Evolutionary conservation across 2,888 invertebrate genomes (phyloP), one percentile per base, ranked within the genome.

Genomic region (Cyaniris semiargus): DNA sequence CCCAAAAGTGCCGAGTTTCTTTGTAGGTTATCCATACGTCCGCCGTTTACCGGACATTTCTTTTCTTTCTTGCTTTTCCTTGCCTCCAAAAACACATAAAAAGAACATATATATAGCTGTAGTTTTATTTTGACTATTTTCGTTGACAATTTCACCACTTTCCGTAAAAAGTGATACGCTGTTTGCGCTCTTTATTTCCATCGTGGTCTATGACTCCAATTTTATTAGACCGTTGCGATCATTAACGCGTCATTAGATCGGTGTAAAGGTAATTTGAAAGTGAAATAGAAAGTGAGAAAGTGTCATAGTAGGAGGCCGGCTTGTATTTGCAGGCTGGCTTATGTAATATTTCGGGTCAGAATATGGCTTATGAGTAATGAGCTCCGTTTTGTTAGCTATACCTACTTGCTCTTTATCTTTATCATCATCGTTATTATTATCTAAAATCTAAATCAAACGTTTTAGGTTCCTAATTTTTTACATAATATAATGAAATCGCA

Each of bases 281-380:
- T 72, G 76, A 71, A 76, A 76, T 71, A 56, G 76, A 76, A 76
- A 76, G 76, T 71, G 27, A 38, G 76, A 71, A 76, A 76, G 71
- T 76, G 76, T 71, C 76, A 76, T 66, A 76, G 71, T 56, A 71
- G 58, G 7, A 31, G 21, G 53, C 34, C 31, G 72, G 6, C 71
- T 21, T 23, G 23, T 21, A 38, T 38, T 38, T 48, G 48, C 72
- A 38, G 15, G 21, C 72, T 38, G 21, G 23, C 31, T 66, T 66
- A 31, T 66, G 66, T 60, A 60, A 60, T 60, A 13, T 60, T 60
- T 60, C 3, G 60, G 60, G 60, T 23, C 13, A 23, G 18, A 53
- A 53, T 38, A 31, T 72, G 38, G 44, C 18, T 66, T 66, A 31
- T 66, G 66, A 66, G 15, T 31, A 31, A 66, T 66, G 21, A 21